Base-by-base conservation (phyloP, 2,113 vertebrate species). In the Dissostichus mawsoni region DNA sequence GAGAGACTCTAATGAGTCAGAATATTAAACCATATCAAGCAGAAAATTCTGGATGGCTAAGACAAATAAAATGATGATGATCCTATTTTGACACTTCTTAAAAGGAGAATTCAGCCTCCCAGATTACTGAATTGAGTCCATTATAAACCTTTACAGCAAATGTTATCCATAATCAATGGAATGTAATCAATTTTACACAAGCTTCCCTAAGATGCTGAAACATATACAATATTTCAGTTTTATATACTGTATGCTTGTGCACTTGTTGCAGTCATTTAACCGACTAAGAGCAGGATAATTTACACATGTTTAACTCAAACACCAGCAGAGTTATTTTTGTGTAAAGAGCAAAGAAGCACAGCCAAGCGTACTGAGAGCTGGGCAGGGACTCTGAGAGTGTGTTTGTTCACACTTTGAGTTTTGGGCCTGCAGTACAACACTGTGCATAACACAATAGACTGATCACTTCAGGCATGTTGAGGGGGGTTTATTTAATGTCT, bases 301-400 rank as follows among this genome's bases (percentile, higher is more conserved):
- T 23, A 8, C 84, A 84, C 83, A 92, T 89, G 91, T 86, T 88
- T 36, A 75, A 72, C 81, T 78, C 17, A 81, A 86, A 82, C 65
- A 25, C 53, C 50, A 72, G 77, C 29, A 57, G 57, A 29, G 23
- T 33, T 14, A 16, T 25, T 62, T 63, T 18, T 63, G 59, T 8
- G 53, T 66, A 70, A 23, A 29, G 53, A 48, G 52, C 23, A 57
- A 87, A 77, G 73, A 52, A 17, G 33, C 61, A 64, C 50, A 69
- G 56, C 56, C 57, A 44, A 69, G 41, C 51, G 52, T 41, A 11
- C 12, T 8, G 1, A 56, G 12, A 10, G 23, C 45, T 2, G 29
- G 3, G 20, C 67, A 57, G 69, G 59, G 36, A 44, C 47, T 14
- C 1, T 0, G 36, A 23, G 29, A 29, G 29, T 29, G 36, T 16